Percentiles rank a stretch among this genome's conserved stretches.
phyloP scores from a whole-genome alignment of 2,797 vertebrate species.

The Tachyglossus aculeatus region DNA sequence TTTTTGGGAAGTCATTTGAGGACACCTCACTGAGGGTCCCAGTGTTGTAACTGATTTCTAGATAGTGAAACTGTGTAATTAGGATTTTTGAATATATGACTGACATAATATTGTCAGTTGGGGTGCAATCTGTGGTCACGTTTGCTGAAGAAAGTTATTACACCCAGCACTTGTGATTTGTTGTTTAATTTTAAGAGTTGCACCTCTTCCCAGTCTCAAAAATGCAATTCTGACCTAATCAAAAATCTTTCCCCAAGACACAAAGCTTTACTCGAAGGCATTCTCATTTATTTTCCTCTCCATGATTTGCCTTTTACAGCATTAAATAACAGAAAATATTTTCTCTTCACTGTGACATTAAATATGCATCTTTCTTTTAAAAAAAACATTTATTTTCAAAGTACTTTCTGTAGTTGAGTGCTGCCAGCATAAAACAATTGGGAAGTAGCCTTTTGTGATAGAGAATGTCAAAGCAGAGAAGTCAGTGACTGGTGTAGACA shows the following conservation, averaged over 20 bases:
- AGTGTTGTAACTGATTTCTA: too few species aligned
- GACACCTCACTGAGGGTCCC: too few species aligned
- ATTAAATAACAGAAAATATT: conserved; percentile 26
- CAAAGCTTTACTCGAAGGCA: neutral
- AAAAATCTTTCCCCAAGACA: neutral
- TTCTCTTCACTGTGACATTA: conserved; percentile 31
- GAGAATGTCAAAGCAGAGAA: conserved; percentile 31
- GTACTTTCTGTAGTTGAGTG: neutral
- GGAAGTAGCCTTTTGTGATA: neutral
- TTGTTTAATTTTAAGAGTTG: neutral
- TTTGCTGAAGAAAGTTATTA: neutral
- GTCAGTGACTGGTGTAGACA: conserved; percentile 6
- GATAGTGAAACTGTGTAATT: too few species aligned
- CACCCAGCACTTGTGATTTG: neutral
- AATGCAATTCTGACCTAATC: neutral
- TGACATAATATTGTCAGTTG: too few species aligned
- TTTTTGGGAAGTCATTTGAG: too few species aligned
- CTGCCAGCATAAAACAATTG: conserved; percentile 34
- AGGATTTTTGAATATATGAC: too few species aligned
- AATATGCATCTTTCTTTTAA: conserved; percentile 18
- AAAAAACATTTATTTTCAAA: conserved; percentile 35
- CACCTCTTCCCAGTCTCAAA: neutral
- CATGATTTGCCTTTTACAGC: conserved; percentile 19
- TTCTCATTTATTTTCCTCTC: neutral
- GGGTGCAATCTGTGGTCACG: neutral